Percentiles rank a stretch among this genome's conserved stretches.
Conservation (phyloP, 2,888 invertebrate species). For the Melieria picta region DNA sequence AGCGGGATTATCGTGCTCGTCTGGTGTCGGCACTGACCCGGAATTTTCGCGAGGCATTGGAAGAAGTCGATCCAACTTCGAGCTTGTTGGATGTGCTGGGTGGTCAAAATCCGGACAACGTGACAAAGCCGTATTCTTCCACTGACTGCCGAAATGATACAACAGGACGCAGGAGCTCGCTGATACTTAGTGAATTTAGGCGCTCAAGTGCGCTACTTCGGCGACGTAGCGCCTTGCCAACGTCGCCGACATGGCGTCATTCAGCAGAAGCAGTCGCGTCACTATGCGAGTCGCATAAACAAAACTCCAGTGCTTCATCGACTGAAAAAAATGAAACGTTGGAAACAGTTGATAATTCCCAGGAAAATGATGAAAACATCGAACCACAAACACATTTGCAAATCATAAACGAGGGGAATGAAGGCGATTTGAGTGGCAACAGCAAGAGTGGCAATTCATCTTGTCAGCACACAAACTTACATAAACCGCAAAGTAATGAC, state of each 20-base stretch:
- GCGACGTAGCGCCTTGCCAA: constrained; percentile 5
- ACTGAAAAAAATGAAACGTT: not conserved
- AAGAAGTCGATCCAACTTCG: constrained; percentile 22
- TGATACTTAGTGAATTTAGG: constrained; percentile 7
- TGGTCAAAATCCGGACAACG: not conserved
- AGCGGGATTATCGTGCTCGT: constrained; percentile 13
- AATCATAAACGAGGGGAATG: too few species aligned
- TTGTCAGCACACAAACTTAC: too few species aligned
- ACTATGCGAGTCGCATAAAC: not conserved
- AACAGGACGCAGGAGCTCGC: constrained; percentile 11
- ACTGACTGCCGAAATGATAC: not conserved
- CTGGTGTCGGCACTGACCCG: not conserved
- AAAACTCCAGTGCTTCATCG: not conserved
- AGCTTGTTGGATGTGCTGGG: constrained; percentile 15
- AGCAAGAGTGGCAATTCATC: too few species aligned
- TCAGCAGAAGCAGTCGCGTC: not conserved
- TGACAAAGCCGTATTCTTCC: not conserved
- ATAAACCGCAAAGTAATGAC: too few species aligned
- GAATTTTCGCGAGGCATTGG: constrained; percentile 12
- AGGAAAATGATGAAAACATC: not conserved
- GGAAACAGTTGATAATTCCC: not conserved
- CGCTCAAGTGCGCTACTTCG: constrained; percentile 19
- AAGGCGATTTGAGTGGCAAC: too few species aligned
- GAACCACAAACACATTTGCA: not conserved
- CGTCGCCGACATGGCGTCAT: constrained; percentile 23